These are phyloP conservation scores for Prinia subflava DNA, from an alignment of 2,113 vertebrate genomes.

Conservation along the genomic window DNA sequence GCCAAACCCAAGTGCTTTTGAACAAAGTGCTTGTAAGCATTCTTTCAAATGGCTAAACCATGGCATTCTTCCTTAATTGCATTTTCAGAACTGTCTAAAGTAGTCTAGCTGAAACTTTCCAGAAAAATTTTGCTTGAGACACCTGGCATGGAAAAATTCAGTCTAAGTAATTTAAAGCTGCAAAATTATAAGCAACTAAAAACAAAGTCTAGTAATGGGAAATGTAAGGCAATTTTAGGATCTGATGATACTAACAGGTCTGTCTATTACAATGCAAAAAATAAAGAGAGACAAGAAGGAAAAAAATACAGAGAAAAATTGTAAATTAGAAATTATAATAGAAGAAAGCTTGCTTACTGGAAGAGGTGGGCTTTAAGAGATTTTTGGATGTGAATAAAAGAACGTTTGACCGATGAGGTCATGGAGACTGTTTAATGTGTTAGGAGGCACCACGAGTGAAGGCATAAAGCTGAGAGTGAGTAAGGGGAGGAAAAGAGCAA, in stretches of 20 bases:
- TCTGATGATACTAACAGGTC: conserved; percentile 41
- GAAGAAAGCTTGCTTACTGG: conserved; percentile 17
- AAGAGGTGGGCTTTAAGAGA: conserved; percentile 3
- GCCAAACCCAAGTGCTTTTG: neutral
- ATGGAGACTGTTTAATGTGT: conserved; percentile 26
- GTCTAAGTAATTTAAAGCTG: conserved; percentile 56
- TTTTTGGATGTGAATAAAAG: conserved; percentile 55
- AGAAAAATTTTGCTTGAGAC: conserved; percentile 57
- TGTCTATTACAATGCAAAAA: conserved; percentile 31
- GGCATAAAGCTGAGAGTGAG: neutral
- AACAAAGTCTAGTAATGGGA: conserved; percentile 54
- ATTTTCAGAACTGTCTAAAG: conserved; percentile 57
- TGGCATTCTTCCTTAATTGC: conserved; percentile 33
- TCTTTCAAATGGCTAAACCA: neutral
- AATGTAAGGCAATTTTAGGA: conserved; percentile 56
- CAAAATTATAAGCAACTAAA: conserved; percentile 55
- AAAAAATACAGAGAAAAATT: neutral
- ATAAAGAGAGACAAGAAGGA: conserved; percentile 11
- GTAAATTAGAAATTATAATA: conserved; percentile 37
- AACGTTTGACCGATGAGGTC: neutral
- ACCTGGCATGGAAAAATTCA: conserved; percentile 64
- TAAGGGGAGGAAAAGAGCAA: neutral
- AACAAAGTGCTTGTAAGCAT: neutral
- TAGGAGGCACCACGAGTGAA: neutral
- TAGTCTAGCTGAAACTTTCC: conserved; percentile 57